phyloP scores from a whole-genome alignment of 2,113 vertebrate species.

The Dipodomys spectabilis region DNA sequence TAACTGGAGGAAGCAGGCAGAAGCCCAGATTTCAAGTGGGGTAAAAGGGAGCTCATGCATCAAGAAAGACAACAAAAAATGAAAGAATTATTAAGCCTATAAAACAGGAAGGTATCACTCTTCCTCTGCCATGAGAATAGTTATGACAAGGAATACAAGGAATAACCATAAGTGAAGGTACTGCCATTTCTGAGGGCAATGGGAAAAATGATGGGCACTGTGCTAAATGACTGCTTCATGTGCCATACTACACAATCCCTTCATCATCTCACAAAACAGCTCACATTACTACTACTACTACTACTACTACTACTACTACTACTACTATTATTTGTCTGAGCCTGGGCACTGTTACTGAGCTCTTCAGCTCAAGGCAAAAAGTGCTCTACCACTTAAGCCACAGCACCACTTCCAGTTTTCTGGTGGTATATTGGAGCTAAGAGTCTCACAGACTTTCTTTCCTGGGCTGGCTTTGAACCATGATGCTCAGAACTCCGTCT shows the following conservation, averaged over 20 bases:
- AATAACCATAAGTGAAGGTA: not conserved
- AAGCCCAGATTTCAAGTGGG: not conserved
- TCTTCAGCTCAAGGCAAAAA: no score
- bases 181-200: not conserved
- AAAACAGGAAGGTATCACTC: not conserved
- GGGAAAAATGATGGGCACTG: fast-evolving
- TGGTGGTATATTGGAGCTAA: no score
- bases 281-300: not conserved
- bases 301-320: no score
- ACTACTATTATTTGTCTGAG: no score
- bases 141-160: not conserved
- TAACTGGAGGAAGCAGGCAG: not conserved
- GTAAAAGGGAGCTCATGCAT: not conserved
- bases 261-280: not conserved
- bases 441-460: no score
- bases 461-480: no score
- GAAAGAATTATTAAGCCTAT: not conserved
- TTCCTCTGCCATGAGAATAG: not conserved
- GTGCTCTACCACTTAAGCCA: no score
- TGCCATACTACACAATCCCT: fast-evolving
- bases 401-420: no score
- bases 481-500: no score
- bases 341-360: no score
- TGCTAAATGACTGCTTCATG: not conserved
- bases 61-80: not conserved